Conservation (phyloP, 2,797 vertebrate genomes). For the Decapterus maruadsi region DNA sequence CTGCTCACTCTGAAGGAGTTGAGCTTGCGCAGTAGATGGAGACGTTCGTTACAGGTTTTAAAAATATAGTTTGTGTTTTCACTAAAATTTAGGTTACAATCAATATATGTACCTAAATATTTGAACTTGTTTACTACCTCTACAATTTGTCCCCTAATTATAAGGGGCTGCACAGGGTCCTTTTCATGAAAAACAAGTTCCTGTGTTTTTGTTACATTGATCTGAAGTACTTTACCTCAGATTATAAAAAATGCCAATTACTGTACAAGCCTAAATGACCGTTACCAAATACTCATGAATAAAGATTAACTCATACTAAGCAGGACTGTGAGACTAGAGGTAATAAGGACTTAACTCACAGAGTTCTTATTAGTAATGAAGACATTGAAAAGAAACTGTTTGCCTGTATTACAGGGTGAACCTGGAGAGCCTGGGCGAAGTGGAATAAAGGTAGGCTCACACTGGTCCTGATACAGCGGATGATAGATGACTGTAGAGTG, state of each 20-base stretch:
- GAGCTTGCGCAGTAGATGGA: no score
- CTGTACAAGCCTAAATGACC: not conserved
- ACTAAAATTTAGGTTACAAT: no score
- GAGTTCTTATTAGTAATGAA: not conserved
- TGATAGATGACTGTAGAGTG: not conserved
- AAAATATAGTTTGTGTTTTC: no score
- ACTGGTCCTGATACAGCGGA: rapidly evolving
- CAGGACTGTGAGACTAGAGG: not conserved
- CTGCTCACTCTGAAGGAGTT: no score
- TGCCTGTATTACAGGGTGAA: slow-evolving; percentile 90
- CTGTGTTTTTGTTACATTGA: no score
- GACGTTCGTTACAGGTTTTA: no score
- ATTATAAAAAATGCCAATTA: not conserved
- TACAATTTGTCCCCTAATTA: no score
- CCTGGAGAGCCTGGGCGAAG: slow-evolving; percentile 94
- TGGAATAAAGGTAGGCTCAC: slow-evolving; percentile 90
- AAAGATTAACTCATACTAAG: not conserved
- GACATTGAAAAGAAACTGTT: slow-evolving; percentile 16
- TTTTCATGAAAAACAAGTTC: no score
- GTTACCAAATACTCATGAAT: not conserved
- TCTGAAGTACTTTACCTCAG: not conserved
- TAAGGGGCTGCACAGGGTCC: no score
- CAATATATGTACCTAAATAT: no score
- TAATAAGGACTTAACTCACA: not conserved
- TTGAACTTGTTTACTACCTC: no score